Evolutionary conservation across 1,140 invertebrate genomes (phyloP).

Genomic region (Melitaea cinxia): DNA sequence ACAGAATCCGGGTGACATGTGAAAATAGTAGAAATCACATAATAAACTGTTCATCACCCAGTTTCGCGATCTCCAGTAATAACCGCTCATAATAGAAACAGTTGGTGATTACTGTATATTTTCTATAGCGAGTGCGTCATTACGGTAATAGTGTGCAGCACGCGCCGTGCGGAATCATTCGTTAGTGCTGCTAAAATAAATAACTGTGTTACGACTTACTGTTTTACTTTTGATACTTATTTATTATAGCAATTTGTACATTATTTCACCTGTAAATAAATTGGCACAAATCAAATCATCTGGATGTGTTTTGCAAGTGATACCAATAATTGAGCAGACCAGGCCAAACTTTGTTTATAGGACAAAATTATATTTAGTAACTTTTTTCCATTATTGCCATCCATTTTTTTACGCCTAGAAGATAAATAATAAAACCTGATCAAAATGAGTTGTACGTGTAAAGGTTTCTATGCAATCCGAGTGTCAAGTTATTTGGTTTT

Average conservation of each 20-base stretch:
- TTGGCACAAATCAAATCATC: no score
- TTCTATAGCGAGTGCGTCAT: conserved; percentile 57
- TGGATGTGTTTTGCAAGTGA: no score
- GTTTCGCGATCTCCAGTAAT: conserved; percentile 45
- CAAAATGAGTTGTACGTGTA: no score
- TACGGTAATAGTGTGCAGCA: conserved; percentile 53
- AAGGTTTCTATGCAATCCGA: no score
- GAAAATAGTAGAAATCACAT: conserved; percentile 51
- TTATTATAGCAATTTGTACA: not conserved
- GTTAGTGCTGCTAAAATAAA: conserved; percentile 40
- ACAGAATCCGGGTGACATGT: conserved; percentile 35
- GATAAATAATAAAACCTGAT: no score
- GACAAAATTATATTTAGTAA: no score
- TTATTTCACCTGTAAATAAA: not conserved
- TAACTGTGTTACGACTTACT: conserved; percentile 6
- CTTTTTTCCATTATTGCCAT: no score
- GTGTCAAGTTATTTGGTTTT: no score
- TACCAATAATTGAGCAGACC: no score
- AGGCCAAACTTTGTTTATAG: no score
- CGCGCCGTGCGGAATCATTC: conserved; percentile 41
- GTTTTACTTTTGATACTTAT: not conserved
- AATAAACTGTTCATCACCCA: conserved; percentile 43
- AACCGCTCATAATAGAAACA: conserved; percentile 51
- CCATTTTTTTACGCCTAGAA: no score
- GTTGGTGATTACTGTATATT: conserved; percentile 59